Base-by-base conservation (phyloP, 2,797 vertebrate species). In the Rhinoraja longicauda region DNA sequence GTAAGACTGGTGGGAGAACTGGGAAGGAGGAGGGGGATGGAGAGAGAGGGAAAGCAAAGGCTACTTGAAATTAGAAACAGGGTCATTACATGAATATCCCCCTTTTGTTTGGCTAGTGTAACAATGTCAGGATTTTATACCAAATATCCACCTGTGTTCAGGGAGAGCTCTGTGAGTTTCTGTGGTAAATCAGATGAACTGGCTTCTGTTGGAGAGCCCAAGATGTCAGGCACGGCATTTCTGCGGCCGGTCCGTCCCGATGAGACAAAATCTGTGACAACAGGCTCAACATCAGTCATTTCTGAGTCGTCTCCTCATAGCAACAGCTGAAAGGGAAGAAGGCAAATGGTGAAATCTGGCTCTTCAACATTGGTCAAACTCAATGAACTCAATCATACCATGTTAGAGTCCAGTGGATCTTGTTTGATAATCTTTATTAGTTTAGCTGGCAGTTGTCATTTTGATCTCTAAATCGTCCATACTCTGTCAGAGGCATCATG, bases 221-320 rank as follows among this genome's bases (percentile, higher is more conserved):
- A 95, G 94, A 98, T 97, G 93, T 98, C 97, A 8, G 97, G 97
- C 94, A 98, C 93, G 86, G 98, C 98, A 2, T 98, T 98, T 86
- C 98, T 96, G 93, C 98, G 97, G 90, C 98, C 98, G 2, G 97
- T 95, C 93, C 97, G 96, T 93, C 97, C 97, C 0, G 98, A 98
- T 79, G 97, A 95, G 73, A 96, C 97, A 94, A 98, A 98, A 95
- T 96, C 97, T 94, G 95, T 95, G 94, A 97, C 96, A 93, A 96
- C 96, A 94, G 97, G 94, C 95, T 98, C 97, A 95, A 98, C 97
- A 96, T 98, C 98, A 96, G 97, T 98, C 97, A 98, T 98, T 94
- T 95, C 96, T 95, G 96, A 94, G 93, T 95, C 95, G 95, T 96
- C 93, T 97, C 96, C 94, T 98, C 97, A 97, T 97, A 97, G 96